Evolutionary conservation across 2,888 invertebrate genomes (phyloP).

Genomic region (Hemaris fuciformis): DNA sequence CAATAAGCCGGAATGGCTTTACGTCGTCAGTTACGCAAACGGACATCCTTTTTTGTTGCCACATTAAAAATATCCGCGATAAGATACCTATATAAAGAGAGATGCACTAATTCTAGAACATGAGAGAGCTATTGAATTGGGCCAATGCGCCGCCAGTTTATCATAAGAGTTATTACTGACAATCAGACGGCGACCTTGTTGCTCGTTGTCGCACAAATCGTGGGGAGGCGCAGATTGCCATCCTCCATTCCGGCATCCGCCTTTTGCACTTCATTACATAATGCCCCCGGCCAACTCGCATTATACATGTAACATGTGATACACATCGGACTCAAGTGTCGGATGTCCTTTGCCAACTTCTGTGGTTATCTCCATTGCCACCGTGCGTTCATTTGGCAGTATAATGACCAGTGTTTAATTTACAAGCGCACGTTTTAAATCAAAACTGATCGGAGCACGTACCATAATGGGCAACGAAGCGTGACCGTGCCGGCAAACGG

Average conservation of each 20-base stretch:
- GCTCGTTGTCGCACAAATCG: constrained; percentile 75
- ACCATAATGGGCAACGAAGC: constrained; percentile 15
- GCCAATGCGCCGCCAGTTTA: constrained; percentile 64
- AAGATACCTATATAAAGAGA: constrained; percentile 16
- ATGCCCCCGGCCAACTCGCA: constrained; percentile 32
- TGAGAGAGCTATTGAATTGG: constrained; percentile 54
- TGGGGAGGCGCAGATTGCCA: constrained; percentile 76
- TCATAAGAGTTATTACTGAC: constrained; percentile 73
- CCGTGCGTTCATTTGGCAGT: background rate
- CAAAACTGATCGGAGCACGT: constrained; percentile 20
- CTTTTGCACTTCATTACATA: constrained; percentile 73
- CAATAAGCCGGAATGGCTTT: constrained; percentile 40
- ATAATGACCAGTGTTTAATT: background rate
- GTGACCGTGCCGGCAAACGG: constrained; percentile 11
- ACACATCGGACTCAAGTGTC: constrained; percentile 8
- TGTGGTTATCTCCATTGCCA: background rate
- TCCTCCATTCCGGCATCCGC: constrained; percentile 75
- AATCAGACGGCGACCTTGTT: constrained; percentile 77
- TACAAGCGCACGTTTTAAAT: constrained; percentile 10
- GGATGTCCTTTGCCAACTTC: constrained; percentile 7
- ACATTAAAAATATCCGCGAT: background rate
- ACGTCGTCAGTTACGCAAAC: constrained; percentile 35
- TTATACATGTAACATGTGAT: constrained; percentile 13
- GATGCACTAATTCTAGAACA: constrained; percentile 15
- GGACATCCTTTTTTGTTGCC: background rate